A percentile compares a stretch with the other conserved stretches of the same genome.
phyloP scores from a whole-genome alignment of 2,888 invertebrate species.

The Limenitis camilla region DNA sequence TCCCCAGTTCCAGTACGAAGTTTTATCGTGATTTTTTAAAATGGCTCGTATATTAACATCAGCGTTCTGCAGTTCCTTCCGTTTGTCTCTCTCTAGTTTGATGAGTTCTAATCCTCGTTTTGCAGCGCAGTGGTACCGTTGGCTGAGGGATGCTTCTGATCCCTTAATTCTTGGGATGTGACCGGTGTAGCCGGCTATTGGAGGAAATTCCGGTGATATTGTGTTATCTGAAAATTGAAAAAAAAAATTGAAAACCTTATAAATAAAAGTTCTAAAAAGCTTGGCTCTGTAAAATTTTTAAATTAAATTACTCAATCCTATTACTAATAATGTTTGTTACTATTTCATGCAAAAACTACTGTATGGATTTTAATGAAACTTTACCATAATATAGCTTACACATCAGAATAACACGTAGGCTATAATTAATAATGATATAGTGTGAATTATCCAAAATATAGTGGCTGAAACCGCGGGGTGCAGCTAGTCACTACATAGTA shows the following conservation, averaged over 20 bases:
- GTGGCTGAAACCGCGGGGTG: too few relatives aligned
- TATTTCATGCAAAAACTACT: too few relatives aligned
- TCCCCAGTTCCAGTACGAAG: slow-evolving; percentile 71
- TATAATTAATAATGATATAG: too few relatives aligned
- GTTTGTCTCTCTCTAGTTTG: slow-evolving; percentile 70
- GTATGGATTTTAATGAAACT: too few relatives aligned
- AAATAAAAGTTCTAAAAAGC: too few relatives aligned
- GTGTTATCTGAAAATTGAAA: slow-evolving; percentile 70
- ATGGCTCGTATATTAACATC: slow-evolving; percentile 54
- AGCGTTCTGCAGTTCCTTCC: slow-evolving; percentile 57
- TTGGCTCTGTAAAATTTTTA: too few relatives aligned
- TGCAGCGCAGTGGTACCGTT: slow-evolving; percentile 79
- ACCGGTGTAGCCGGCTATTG: slow-evolving; percentile 83
- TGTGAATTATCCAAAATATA: too few relatives aligned
- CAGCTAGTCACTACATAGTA: too few relatives aligned
- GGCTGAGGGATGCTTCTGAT: slow-evolving; percentile 79
- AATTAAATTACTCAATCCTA: too few relatives aligned
- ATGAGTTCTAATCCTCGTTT: slow-evolving; percentile 77
- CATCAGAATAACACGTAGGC: too few relatives aligned
- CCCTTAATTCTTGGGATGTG: slow-evolving; percentile 81
- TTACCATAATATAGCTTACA: too few relatives aligned
- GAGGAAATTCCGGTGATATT: slow-evolving; percentile 79
- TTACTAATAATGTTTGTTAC: too few relatives aligned
- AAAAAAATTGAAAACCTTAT: neutral
- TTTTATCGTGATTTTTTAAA: slow-evolving; percentile 55